Base-by-base conservation (phyloP, 2,888 invertebrate species). In the Metacarcinus magister region DNA sequence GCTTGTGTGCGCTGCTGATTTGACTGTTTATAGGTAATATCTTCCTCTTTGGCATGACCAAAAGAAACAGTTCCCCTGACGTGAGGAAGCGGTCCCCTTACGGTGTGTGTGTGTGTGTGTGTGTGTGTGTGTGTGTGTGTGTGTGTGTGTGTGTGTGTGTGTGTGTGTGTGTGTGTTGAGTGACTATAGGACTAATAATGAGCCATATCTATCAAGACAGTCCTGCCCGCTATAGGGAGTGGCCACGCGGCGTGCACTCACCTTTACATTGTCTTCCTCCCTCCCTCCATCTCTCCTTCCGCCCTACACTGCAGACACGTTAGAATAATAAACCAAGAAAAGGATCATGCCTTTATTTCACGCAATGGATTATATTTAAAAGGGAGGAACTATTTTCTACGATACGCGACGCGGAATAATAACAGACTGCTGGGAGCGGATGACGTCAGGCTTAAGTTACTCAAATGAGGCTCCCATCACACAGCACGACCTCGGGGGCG, bases 121-220 rank as follows among this genome's bases (percentile, higher is more conserved):
- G 82, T 82, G 82, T 82, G 82, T 82, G 87, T 87, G 87, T 87
- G n/a, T 87, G 87, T 87, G 87, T 87, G 87, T 87, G 87, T 87
- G 87, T 87, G 87, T 87, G 87, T 87, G 87, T 87, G 39, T 87
- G 87, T 87, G 87, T 87, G 87, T 87, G 87, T 87, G 39, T 87
- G 87, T 87, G 87, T 87, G 39, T 87, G 87, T 54, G 54, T 54
- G 54, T 54, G 54, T 54, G 16, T 54, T 54, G 10, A 48, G 48
- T 48, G 48, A 48, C 48, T 54, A 19, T 54, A 54, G 54, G 54
- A 54, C 2, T 54, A 54, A 54, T 19, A 54, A 54, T 54, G 10
- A 54, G 0, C 2, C 54, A 54, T 19, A 54, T 16, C 13, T 54
- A 54, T 19, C 54, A 54, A 54, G 16, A 13, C 54, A 54, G 54